Evolutionary conservation across 2,888 invertebrate genomes (phyloP).

Genomic region (Zhengitettix transpicula): DNA sequence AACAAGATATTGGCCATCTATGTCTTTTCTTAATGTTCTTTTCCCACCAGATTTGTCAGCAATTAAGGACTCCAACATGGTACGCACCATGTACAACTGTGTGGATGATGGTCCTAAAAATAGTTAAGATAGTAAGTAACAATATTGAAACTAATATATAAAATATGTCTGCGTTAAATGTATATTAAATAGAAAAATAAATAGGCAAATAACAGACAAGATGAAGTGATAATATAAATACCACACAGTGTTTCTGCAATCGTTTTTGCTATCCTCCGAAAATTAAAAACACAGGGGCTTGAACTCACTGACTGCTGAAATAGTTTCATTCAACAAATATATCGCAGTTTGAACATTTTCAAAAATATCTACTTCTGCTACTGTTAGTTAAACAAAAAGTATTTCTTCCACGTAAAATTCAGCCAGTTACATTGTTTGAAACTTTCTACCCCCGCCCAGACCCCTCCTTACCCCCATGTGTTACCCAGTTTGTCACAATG

Average conservation of each 20-base stretch:
- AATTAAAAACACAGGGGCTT: no score
- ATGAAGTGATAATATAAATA: no score
- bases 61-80: conserved; percentile 93
- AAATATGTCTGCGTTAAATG: not conserved
- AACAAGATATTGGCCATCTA: conserved; percentile 82
- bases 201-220: no score
- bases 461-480: not conserved
- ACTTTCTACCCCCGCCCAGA: not conserved
- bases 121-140: not conserved
- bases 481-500: not conserved
- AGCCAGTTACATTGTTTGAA: no score
- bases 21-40: conserved; percentile 84
- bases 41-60: conserved; percentile 96
- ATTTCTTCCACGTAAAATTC: no score
- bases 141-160: not conserved
- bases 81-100: conserved; percentile 96
- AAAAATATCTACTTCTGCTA: no score
- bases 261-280: not conserved
- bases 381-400: no score
- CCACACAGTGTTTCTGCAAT: no score
- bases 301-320: no score
- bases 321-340: no score
- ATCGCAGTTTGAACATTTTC: no score
- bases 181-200: no score
- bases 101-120: conserved; percentile 67